These are phyloP conservation scores for Macrosiphum euphorbiae DNA, from an alignment of 2,888 invertebrate species.

Conservation along the genomic window DNA sequence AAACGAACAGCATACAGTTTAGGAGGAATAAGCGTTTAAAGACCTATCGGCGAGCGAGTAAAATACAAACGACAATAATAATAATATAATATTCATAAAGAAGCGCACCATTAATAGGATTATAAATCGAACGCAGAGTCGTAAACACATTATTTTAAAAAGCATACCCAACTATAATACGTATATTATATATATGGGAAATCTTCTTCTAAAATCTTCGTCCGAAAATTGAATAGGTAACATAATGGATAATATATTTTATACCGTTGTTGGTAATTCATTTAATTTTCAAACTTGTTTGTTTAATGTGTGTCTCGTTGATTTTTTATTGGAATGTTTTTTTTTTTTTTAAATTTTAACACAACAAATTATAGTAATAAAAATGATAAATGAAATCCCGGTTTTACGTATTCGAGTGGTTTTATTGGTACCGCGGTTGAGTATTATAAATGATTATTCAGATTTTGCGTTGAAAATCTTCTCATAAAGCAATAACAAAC, in stretches of 20 bases:
- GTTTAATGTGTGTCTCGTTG: slow-evolving; percentile 28
- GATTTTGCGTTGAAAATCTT: slow-evolving; percentile 19
- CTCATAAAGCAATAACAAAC: not conserved
- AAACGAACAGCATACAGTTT: not conserved
- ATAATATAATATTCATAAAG: not conserved
- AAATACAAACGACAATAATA: not conserved
- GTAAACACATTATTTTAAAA: slow-evolving; percentile 23
- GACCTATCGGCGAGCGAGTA: not conserved
- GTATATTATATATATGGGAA: not conserved
- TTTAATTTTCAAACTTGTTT: slow-evolving; percentile 52
- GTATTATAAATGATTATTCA: slow-evolving; percentile 11
- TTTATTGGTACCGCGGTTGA: slow-evolving; percentile 17
- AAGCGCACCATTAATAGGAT: not conserved
- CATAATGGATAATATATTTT: not conserved
- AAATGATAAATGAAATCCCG: slow-evolving; percentile 51
- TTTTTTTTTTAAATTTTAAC: not conserved
- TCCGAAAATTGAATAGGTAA: not conserved
- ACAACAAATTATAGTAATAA: slow-evolving; percentile 53
- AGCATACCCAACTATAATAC: not conserved
- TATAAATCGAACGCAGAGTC: not conserved
- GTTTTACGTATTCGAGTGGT: slow-evolving; percentile 21
- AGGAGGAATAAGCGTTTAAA: not conserved
- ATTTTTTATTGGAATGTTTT: slow-evolving; percentile 30
- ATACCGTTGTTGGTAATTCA: slow-evolving; percentile 17
- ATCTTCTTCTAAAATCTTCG: not conserved